A percentile compares a stretch with the other conserved stretches of the same genome.
phyloP scores from a whole-genome alignment of 2,113 vertebrate species.

The Scytalopus superciliaris region DNA sequence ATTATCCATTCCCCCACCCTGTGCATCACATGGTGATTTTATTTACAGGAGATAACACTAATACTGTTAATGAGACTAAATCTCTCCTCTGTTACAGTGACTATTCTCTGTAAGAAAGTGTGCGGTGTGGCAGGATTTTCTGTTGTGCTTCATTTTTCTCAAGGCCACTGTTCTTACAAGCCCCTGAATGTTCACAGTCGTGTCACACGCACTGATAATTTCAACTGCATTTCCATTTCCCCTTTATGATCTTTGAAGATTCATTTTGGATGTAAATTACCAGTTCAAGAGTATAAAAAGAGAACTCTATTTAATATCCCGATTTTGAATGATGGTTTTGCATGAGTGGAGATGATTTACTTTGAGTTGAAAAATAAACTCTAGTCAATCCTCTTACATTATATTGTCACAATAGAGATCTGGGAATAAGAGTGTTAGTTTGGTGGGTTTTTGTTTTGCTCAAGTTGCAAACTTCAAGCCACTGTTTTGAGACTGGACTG shows the following conservation, averaged over 20 bases:
- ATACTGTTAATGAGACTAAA: background rate
- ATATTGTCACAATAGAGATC: background rate
- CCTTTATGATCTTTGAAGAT: background rate
- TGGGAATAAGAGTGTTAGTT: background rate
- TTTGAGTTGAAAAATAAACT: slow-evolving; percentile 15
- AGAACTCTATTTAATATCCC: background rate
- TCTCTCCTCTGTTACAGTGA: background rate
- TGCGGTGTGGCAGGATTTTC: background rate
- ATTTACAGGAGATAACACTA: background rate
- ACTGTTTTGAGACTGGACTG: background rate
- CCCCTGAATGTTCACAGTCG: background rate
- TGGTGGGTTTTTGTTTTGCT: background rate
- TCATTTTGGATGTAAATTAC: slow-evolving; percentile 24
- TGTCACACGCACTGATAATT: background rate
- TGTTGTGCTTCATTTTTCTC: background rate
- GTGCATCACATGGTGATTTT: background rate
- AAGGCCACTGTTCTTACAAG: background rate
- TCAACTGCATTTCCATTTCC: background rate
- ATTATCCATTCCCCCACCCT: background rate
- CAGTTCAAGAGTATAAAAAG: background rate
- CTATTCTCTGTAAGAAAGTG: background rate
- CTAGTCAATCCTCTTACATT: background rate
- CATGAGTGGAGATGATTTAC: background rate
- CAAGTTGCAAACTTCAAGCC: background rate
- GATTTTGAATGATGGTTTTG: background rate